Base-by-base conservation (phyloP, 2,888 invertebrate genomes). In the Drosophila anomelani region DNA sequence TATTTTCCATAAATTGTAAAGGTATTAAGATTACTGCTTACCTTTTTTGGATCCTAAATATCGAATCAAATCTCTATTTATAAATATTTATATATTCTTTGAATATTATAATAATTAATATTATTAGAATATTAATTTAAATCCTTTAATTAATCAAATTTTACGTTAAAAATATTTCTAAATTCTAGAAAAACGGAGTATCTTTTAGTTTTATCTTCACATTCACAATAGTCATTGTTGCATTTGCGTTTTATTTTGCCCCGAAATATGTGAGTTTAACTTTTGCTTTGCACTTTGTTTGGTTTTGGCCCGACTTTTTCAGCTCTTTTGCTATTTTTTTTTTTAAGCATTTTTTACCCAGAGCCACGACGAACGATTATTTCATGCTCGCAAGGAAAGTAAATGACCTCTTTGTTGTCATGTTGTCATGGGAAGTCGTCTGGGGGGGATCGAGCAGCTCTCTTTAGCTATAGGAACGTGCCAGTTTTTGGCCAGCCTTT, bases 301-400 rank as follows among this genome's bases (percentile, higher is more conserved):
- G 73, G 64, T 56, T 80, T 80, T 76, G 62, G 68, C 73, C 58
- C 58, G 72, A 59, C 63, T 57, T 63, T 66, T 56, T 29, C 49
- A 66, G 66, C 54, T 60, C 41, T 60, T 53, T 55, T 55, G 41
- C 17, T 32, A 26, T 17, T 59, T 51, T 59, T 47, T 47, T 46
- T 58, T 58, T n/a, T 13, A 13, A 26, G 15, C 43, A 51, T 51
- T 60, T 58, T 67, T 64, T 32, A 34, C 32, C 32, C 54, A 51
- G 61, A 51, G 61, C 69, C 81, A 77, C 77, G 81, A 74, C 72
- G 72, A 75, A 79, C 83, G 83, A 81, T 86, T 84, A 84, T 86
- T 84, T 84, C 84, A 84, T 84, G 86, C 86, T 84, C 54, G 79
- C 83, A 87, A 85, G 78, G 87, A 87, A 85, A 85, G 85, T 85